Percentiles rank a stretch among this genome's conserved stretches.
These are phyloP conservation scores for Nomada fabriciana DNA, from an alignment of 2,888 invertebrate genomes.

Conservation along the genomic window DNA sequence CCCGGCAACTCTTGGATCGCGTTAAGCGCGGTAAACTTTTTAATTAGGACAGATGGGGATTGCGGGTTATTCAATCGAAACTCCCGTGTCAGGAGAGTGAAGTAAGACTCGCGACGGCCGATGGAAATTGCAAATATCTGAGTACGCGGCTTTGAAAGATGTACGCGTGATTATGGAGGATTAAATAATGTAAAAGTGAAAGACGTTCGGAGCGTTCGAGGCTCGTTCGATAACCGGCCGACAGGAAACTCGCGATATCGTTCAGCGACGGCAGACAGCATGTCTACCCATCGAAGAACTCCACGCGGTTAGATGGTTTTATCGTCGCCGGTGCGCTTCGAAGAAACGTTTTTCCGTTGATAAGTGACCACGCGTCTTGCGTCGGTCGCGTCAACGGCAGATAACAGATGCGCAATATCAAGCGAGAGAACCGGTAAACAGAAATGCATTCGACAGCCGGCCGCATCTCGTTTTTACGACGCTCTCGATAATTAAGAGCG, in stretches of 20 bases:
- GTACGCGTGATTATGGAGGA: too few species aligned
- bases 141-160: too few species aligned
- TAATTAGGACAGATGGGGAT: too few species aligned
- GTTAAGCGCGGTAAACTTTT: too few species aligned
- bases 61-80: too few species aligned
- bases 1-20: too few species aligned
- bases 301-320: conserved; percentile 37
- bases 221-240: conserved; percentile 43
- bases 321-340: conserved; percentile 43
- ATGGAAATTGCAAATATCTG: too few species aligned
- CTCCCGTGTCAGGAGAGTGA: too few species aligned
- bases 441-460: conserved; percentile 7
- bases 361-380: conserved; percentile 39
- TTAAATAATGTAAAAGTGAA: too few species aligned
- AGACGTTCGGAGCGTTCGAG: conserved; percentile 1
- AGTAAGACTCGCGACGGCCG: too few species aligned
- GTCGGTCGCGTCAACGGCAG: conserved; percentile 9
- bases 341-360: conserved; percentile 49
- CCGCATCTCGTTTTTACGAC: conserved; percentile 13
- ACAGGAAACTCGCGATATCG: conserved; percentile 65
- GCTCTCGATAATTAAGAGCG: conserved; percentile 38
- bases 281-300: conserved; percentile 60
- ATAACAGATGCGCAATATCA: conserved; percentile 39
- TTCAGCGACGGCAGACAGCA: conserved; percentile 62
- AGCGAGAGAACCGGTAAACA: conserved; percentile 30